A percentile compares a stretch with the other conserved stretches of the same genome.
These are phyloP conservation scores for Folsomia candida DNA, from an alignment of 2,888 invertebrate species.

Conservation along the genomic window DNA sequence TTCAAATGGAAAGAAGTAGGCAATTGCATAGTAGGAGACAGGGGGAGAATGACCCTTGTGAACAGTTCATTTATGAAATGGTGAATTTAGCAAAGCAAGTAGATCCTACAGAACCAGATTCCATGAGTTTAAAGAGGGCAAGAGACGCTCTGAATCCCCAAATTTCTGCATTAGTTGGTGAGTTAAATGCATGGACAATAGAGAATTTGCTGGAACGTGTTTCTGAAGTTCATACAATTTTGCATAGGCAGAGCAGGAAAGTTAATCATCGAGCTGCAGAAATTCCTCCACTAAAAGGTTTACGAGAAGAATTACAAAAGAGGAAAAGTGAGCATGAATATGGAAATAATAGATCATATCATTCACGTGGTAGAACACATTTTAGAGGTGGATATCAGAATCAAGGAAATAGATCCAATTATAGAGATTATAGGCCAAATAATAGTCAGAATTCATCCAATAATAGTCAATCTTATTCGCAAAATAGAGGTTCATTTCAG, in stretches of 20 bases:
- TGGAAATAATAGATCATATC: neutral
- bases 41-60: neutral
- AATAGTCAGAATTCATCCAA: neutral
- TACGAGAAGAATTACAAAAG: neutral
- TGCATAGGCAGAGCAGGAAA: neutral
- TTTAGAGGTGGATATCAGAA: neutral
- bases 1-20: neutral
- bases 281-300: neutral
- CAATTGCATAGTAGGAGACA: neutral
- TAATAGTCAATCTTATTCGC: neutral
- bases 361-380: neutral
- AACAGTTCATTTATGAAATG: constrained; percentile 9
- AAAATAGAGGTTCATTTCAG: neutral
- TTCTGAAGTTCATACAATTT: neutral
- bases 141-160: neutral
- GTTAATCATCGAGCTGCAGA: neutral
- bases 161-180: neutral
- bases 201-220: neutral
- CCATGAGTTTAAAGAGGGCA: neutral
- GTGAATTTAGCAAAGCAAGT: constrained; percentile 9
- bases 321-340: neutral
- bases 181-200: neutral
- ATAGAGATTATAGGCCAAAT: neutral
- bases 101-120: neutral
- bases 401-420: neutral